Evolutionary conservation across 2,113 vertebrate genomes (phyloP), one percentile per base, ranked within the genome.

Genomic region (Phylloscopus trochilus): DNA sequence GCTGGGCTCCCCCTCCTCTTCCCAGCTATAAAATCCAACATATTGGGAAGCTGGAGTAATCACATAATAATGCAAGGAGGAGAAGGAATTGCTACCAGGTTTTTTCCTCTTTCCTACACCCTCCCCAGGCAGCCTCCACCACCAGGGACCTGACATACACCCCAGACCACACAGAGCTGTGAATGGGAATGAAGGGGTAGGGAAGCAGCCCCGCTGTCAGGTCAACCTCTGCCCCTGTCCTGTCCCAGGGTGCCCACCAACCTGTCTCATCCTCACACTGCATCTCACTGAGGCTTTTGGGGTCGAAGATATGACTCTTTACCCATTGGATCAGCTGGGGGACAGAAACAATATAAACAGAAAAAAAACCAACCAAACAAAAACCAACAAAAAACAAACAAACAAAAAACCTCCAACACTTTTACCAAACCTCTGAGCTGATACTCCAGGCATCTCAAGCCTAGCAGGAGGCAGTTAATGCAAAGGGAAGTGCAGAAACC

Each of bases 361-460:
- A 0, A 24, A 20, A 3, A 10, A 51, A 11, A 44, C 43, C 43
- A 44, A 44, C 17, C 26, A 73, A 13, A 10, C 3, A 8, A 15
- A 49, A 27, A 3, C 3, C 9, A 62, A 3, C 14, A 10, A 27
- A 44, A 14, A 10, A 2, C 11, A 15, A 69, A 37, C 0, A 44
- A 18, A 10, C 10, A 31, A 64, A 15, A 37, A 16, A 10, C 2
- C 11, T 4, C 13, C 16, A 67, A 12, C 10, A 44, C 18, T 7
- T 31, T 70, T 53, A 66, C 14, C 31, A 44, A 66, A 20, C 7
- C 24, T 62, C 66, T 44, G 83, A 22, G 39, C 26, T 47, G 55
- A 28, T 18, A 15, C 2, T 21, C 24, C 23, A 31, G 7, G 13
- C 72, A 56, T 28, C 55, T 88, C 46, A n/a, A 82, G 53, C 24